A percentile compares a stretch with the other conserved stretches of the same genome.
These are phyloP conservation scores for Acipenser transmontanus DNA, from an alignment of 2,797 vertebrate genomes.

Conservation along the genomic window DNA sequence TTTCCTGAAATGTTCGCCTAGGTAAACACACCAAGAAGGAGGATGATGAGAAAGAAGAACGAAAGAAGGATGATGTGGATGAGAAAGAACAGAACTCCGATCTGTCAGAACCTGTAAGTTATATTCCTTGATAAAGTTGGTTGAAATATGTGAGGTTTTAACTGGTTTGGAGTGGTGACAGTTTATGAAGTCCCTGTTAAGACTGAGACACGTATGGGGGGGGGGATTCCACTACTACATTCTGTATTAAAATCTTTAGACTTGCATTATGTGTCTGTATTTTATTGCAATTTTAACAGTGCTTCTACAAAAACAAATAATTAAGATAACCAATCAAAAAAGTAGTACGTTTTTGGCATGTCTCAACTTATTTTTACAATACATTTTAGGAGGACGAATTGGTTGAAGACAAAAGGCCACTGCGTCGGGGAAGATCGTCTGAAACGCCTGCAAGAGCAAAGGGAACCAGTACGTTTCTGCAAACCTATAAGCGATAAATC, in stretches of 20 bases:
- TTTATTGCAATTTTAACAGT: too few species aligned
- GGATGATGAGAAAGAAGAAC: neutral
- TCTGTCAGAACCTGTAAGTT: conserved; percentile 44
- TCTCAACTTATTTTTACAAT: neutral
- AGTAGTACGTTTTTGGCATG: too few species aligned
- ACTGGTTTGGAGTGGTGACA: too few species aligned
- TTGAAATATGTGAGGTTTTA: too few species aligned
- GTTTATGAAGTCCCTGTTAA: too few species aligned
- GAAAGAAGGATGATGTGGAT: neutral
- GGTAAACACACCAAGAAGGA: neutral
- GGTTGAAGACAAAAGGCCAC: conserved; percentile 5
- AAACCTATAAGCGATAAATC: neutral
- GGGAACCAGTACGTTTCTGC: neutral
- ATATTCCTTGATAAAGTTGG: neutral
- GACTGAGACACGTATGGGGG: too few species aligned
- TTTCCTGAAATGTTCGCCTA: neutral
- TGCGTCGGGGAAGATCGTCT: neutral
- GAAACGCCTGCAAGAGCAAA: neutral
- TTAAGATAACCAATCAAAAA: too few species aligned
- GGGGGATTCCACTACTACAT: too few species aligned
- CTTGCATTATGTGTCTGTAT: too few species aligned
- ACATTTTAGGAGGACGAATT: neutral
- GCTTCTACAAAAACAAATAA: too few species aligned
- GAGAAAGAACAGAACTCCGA: conserved; percentile 44
- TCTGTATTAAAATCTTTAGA: too few species aligned